Base-by-base conservation (phyloP, 2,113 vertebrate genomes). In the Dipodomys ordii region DNA sequence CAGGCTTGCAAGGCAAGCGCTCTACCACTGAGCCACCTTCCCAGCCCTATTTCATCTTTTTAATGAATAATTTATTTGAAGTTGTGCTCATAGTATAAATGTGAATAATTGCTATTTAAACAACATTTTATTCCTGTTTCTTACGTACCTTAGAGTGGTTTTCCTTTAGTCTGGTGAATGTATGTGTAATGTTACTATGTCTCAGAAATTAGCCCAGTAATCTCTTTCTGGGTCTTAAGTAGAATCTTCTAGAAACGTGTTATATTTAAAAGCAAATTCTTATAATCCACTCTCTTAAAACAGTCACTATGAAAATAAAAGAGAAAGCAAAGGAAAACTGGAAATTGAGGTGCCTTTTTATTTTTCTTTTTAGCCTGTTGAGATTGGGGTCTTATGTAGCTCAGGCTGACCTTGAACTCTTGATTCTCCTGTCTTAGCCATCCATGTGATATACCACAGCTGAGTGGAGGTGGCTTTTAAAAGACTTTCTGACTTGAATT, bases 121-220 rank as follows among this genome's bases (percentile, higher is more conserved):
- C 74, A 30, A 11, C 25, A 3, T 46, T 80, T 89, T 86, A 71
- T n/a, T 89, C 49, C 68, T 3, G 19, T 84, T 13, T 84, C 64
- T 80, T 85, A 89, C 44, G n/a, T 86, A 49, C 7, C 25, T 72
- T 53, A 74, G 18, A 57, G 53, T 7, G 6, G 18, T 85, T 49
- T 92, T 93, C 20, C 35, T 74, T 77, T 87, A 92, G 64, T 76
- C 28, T 86, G 49, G 49, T 49, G 49, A 82, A 78, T 72, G 80
- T 81, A 10, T 74, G 81, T n/a, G 49, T 92, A 65, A 25, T 65
- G 64, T 27, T 23, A 92, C 49, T 49, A 49, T 49, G 49, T 49
- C 9, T 49, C 49, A 49, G 49, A 49, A 12, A 49, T 79, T 79
- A 78, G 72, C 62, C 7, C 3, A 84, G 53, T 78, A 82, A 69